These are phyloP conservation scores for Epizoanthus ramosus DNA, from an alignment of 92 coral and sea anemone genomes.

Conservation along the genomic window DNA sequence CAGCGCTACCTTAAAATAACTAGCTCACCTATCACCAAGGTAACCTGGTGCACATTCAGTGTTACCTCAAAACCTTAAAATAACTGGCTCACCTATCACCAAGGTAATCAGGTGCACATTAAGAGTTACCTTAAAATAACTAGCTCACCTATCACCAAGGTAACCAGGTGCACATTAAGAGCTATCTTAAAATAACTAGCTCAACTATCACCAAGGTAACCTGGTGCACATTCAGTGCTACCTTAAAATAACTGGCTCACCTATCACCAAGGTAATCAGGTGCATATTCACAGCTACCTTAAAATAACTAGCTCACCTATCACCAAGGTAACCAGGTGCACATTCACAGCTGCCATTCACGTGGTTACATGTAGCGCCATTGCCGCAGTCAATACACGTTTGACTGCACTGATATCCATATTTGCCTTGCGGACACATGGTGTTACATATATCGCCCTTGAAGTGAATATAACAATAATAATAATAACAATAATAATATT, in stretches of 20 bases:
- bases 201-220: conserved; percentile 82
- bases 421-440: conserved; percentile 75
- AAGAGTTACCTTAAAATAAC: neutral
- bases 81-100: no score
- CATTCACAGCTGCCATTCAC: conserved; percentile 85
- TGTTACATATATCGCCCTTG: conserved; percentile 80
- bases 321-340: conserved; percentile 81
- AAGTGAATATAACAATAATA: neutral
- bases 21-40: conserved; percentile 72
- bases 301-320: conserved; percentile 54
- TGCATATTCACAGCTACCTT: no score
- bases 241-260: conserved; percentile 39
- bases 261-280: no score
- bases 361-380: conserved; percentile 86
- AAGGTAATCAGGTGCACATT: no score
- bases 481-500: no score
- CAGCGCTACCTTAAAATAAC: neutral
- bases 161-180: conserved; percentile 84
- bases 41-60: conserved; percentile 85
- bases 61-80: conserved; percentile 67
- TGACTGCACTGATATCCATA: conserved; percentile 78
- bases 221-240: conserved; percentile 75
- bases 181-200: conserved; percentile 52
- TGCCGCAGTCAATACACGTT: conserved; percentile 75
- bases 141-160: conserved; percentile 72